phyloP scores from a whole-genome alignment of 2,797 vertebrate species.

The Myiotriccus ornatus region DNA sequence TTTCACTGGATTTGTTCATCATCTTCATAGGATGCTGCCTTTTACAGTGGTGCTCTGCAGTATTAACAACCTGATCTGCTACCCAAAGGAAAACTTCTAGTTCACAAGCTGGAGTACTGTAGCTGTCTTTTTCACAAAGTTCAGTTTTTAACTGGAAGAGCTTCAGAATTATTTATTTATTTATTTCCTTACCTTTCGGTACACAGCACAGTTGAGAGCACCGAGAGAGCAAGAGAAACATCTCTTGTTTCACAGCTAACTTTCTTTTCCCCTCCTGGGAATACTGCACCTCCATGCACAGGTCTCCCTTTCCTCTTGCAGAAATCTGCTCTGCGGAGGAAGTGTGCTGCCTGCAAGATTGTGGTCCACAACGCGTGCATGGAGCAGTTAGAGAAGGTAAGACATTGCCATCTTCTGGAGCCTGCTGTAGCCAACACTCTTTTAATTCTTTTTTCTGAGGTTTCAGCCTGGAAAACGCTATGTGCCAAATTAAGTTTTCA shows the following conservation, averaged over 20 bases:
- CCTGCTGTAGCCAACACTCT: rapidly evolving
- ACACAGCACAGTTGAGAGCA: background rate
- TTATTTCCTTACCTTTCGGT: background rate
- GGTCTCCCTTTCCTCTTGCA: conserved; percentile 74
- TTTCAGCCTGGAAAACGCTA: background rate
- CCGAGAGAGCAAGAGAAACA: rapidly evolving
- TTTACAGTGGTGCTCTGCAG: background rate
- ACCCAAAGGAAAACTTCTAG: background rate
- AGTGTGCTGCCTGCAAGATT: conserved; percentile 96
- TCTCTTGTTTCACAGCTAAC: background rate
- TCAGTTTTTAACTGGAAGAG: background rate
- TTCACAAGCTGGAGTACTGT: background rate
- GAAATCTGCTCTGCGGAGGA: conserved; percentile 95
- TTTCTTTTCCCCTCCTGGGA: conserved; percentile 48
- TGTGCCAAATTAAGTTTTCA: background rate
- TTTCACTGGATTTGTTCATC: background rate
- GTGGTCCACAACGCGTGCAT: conserved; percentile 93
- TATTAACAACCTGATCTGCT: background rate
- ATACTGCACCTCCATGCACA: background rate
- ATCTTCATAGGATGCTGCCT: rapidly evolving
- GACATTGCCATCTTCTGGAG: conserved; percentile 72
- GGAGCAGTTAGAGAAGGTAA: conserved; percentile 94
- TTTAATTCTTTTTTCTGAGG: background rate
- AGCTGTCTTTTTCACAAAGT: background rate
- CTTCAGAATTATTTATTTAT: background rate